Base-by-base conservation (phyloP, 2,888 invertebrate genomes). In the Beris morrisii region DNA sequence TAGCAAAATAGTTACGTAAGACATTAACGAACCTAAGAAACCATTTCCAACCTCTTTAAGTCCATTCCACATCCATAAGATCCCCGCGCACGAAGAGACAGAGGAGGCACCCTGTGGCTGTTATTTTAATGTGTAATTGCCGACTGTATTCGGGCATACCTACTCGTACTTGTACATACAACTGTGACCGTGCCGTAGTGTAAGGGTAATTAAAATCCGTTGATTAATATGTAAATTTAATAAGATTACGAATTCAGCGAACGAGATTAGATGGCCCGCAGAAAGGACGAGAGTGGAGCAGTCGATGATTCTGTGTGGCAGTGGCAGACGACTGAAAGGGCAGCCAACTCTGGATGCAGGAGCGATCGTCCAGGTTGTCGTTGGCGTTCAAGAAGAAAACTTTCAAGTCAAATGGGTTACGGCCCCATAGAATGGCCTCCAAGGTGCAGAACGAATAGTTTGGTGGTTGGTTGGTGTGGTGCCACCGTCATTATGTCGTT, bases 151-250 rank as follows among this genome's bases (percentile, higher is more conserved):
- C 31, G 32, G 50, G 52, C 61, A 61, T 59, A 61, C 61, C 50
- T 50, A 43, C 28, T 50, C 61, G 50, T 61, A 31, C 61, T n/a
- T 32, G 30, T n/a, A 38, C 38, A 15, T 5, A 38, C 38, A 38
- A 38, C 54, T 61, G 53, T 63, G 30, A 50, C 45, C 38, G 52
- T 84, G 84, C 68, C 30, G 67, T 68, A 77, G 78, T 79, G 78
- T 86, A 88, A 85, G 89, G 88, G 92, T 92, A 93, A 93, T 93
- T 93, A 93, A 92, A 93, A 93, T 92, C 92, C 91, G 91, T 92
- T 93, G 92, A 93, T 93, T 93, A 93, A 93, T 93, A 93, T 93
- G 92, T 92, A 93, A 93, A 93, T 93, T 92, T 93, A 92, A 93
- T 93, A 92, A 92, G 92, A 92, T 92, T 92, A 92, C 91, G 79